Evolutionary conservation across 2,888 invertebrate species (phyloP), one percentile per base, ranked within the genome.

Genomic region (Cantharis nigra): DNA sequence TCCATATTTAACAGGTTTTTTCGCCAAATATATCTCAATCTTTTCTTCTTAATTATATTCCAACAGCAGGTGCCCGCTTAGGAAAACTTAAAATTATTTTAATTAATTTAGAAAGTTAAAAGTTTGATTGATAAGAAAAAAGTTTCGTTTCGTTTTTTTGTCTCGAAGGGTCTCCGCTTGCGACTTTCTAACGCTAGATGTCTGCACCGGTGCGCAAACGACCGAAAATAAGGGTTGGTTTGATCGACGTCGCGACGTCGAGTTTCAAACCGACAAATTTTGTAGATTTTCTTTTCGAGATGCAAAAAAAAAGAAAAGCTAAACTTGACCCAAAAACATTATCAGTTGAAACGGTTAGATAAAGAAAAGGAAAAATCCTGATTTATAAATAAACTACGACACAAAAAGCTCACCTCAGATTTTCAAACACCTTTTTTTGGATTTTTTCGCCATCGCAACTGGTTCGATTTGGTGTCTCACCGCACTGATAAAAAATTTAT

Each of bases 401-500:
- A 23, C 20, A 13, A 67, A 67, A 23, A 23, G 65, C 65, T 67
- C 65, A 67, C 65, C 65, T 67, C 23, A 26, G 65, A 13, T 67
- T 67, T 23, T 13, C 23, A 0, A 67, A 26, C 65, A 23, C 11
- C 26, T 67, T 67, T 67, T 67, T 67, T 67, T 9, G 7, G n/a
- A 49, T n/a, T 49, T 49, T 49, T 49, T 49, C 49, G 49, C 49
- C 49, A 49, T 49, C 49, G 49, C n/a, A 49, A 49, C 49, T 49
- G 5, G 13, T 49, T 49, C 5, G 49, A n/a, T 49, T 49, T 49
- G 5, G n/a, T 33, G 13, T 7, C 49, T n/a, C 49, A 49, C n/a
- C 49, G 13, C 49, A 77, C 79, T 77, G 67, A 77, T 82, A 82
- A 82, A 82, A 83, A 82, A 80, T 76, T 9, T 79, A 82, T 85